A percentile compares a stretch with the other conserved stretches of the same genome.
These are phyloP conservation scores for Cydia amplana DNA, from an alignment of 1,140 invertebrate species.

Conservation along the genomic window DNA sequence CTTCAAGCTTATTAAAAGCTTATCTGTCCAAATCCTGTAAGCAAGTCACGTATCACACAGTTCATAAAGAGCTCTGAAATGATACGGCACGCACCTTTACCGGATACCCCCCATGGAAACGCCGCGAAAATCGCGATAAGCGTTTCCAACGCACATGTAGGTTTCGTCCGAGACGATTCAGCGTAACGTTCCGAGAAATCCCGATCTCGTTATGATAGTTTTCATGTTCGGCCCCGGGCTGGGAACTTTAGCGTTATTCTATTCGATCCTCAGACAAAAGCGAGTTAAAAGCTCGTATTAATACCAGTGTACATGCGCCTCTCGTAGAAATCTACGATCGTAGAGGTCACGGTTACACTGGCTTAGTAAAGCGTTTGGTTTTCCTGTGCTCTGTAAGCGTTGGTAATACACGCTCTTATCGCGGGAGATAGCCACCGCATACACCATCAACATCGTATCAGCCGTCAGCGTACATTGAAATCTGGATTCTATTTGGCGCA, in stretches of 20 bases:
- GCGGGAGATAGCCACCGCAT: constrained; percentile 45
- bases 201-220: constrained; percentile 70
- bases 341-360: constrained; percentile 31
- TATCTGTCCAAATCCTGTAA: not conserved
- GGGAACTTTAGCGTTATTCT: constrained; percentile 32
- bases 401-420: constrained; percentile 43
- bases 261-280: constrained; percentile 8
- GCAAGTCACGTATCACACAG: constrained; percentile 7
- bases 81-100: constrained; percentile 10
- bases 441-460: not conserved
- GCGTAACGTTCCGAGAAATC: constrained; percentile 61
- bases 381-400: not conserved
- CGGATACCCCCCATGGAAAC: constrained; percentile 17
- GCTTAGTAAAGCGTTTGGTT: not conserved
- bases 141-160: constrained; percentile 40
- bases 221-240: constrained; percentile 54
- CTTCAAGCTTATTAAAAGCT: constrained; percentile 6
- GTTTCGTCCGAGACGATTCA: constrained; percentile 41
- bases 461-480: not conserved
- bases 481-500: not conserved
- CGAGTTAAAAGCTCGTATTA: not conserved
- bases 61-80: constrained; percentile 11
- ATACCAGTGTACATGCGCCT: not conserved
- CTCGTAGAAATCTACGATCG: not conserved
- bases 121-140: constrained; percentile 55